These are phyloP conservation scores for Lasioglossum marginatum DNA, from an alignment of 2,888 invertebrate genomes.

Conservation along the genomic window DNA sequence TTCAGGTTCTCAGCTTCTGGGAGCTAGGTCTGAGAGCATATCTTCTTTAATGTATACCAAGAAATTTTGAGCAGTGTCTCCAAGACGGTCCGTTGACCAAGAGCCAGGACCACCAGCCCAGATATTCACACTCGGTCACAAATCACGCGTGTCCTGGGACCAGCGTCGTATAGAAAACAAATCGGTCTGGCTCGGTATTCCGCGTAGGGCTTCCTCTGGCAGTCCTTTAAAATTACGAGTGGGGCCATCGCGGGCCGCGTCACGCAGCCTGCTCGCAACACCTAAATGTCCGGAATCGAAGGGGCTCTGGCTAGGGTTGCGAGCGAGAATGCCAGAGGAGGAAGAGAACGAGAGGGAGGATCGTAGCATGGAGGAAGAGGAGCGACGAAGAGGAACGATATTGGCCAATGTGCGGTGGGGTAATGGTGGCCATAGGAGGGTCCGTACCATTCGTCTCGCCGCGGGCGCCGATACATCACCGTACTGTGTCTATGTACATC, in stretches of 20 bases:
- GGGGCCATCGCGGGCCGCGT: constrained; percentile 57
- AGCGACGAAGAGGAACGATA: constrained; percentile 68
- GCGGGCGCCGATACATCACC: constrained; percentile 83
- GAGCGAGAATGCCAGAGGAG: constrained; percentile 23
- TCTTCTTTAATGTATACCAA: background rate
- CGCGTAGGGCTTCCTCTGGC: constrained; percentile 32
- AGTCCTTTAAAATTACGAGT: constrained; percentile 65
- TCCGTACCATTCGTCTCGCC: constrained; percentile 82
- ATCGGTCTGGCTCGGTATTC: constrained; percentile 47
- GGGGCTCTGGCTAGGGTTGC: constrained; percentile 25
- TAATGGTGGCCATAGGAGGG: constrained; percentile 80
- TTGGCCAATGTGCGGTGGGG: constrained; percentile 80
- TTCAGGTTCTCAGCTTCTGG: background rate
- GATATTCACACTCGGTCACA: constrained; percentile 46
- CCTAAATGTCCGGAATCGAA: constrained; percentile 61
- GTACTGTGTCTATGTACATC: constrained; percentile 75
- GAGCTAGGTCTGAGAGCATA: background rate
- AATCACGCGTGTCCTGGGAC: constrained; percentile 34
- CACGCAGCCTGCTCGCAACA: constrained; percentile 55
- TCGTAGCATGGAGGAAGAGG: constrained; percentile 12
- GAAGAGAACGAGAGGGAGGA: background rate
- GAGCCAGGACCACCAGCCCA: background rate
- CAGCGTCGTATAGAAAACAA: constrained; percentile 51
- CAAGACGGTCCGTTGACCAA: background rate
- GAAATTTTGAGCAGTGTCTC: background rate